Evolutionary conservation across 2,797 vertebrate genomes (phyloP), one percentile per base, ranked within the genome.

Genomic region (Ibycter americanus): DNA sequence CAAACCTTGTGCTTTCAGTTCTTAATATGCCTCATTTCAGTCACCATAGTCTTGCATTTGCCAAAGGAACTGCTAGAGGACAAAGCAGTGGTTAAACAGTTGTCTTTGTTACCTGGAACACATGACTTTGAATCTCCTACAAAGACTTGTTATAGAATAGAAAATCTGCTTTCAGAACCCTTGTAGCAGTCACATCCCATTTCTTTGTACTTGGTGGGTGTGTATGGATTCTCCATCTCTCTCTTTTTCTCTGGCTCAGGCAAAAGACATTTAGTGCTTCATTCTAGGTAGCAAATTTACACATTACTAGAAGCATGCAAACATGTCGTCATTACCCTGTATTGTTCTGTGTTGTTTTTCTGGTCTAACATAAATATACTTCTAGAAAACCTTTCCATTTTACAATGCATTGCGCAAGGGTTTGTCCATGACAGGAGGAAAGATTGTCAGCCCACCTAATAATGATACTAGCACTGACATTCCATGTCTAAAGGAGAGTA

Each of bases 121-220:
- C 34, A 49, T 96, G 86, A 96, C 85, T 89, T 96, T 97, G 93
- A 62, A 78, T 93, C 49, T 95, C 67, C 51, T 92, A 89, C 38
- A 80, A 94, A 86, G 76, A 73, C 52, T 80, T 83, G 34, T 90
- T 89, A 88, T 32, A 76, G 88, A 40, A 96, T 78, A 89, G 40
- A 89, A 92, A 93, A 83, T 93, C 18, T 95, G 86, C 84, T 91
- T 91, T 95, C 90, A 90, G 65, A 93, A 93, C 44, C 70, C 20
- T 36, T 40, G 47, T 52, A 90, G 68, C 91, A 90, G 94, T 97
- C 95, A 93, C 80, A 93, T 87, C 71, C 65, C 80, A 89, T 94
- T 97, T 61, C 44, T 91, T 86, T 91, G 63, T 91, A 52, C 18
- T 46, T 32, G 46, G 12, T 18, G 17, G 21, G 26, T 15, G 18